Evolutionary conservation across 2,113 vertebrate genomes (phyloP).

Genomic region (Ovibos moschatus): DNA sequence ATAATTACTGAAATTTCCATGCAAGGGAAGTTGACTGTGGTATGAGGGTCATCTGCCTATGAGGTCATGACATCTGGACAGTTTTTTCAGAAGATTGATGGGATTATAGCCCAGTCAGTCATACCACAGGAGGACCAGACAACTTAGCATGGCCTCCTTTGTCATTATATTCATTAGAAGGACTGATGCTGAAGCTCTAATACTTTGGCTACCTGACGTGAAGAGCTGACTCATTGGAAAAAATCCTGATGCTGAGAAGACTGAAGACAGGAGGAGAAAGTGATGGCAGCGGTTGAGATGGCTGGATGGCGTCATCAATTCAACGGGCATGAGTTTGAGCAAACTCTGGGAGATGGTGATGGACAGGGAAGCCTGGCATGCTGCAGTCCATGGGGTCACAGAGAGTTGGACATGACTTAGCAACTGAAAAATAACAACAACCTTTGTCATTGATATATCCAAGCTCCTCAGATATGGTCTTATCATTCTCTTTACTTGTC

Average conservation of each 20-base stretch:
- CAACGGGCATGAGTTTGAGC: background rate
- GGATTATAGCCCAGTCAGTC: background rate
- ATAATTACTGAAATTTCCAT: slow-evolving; percentile 19
- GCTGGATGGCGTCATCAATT: background rate
- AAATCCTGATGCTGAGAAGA: background rate
- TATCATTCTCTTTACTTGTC: background rate
- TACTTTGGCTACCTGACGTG: background rate
- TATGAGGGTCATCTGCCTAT: slow-evolving; percentile 24
- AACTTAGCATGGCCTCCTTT: background rate
- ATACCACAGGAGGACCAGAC: background rate
- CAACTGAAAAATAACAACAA: background rate
- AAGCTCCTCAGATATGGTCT: background rate
- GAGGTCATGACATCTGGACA: slow-evolving; percentile 26
- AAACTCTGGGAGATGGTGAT: background rate
- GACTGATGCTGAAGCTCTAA: background rate
- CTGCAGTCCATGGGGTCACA: background rate
- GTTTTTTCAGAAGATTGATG: slow-evolving; percentile 22
- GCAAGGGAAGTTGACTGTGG: background rate
- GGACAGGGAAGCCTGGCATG: background rate
- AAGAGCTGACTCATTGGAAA: background rate
- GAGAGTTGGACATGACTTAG: background rate
- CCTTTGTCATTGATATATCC: background rate
- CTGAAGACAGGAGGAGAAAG: background rate
- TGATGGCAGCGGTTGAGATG: background rate
- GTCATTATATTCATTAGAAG: background rate